Conservation (phyloP, 2,113 vertebrate species). For the Nansenia antarctica region DNA sequence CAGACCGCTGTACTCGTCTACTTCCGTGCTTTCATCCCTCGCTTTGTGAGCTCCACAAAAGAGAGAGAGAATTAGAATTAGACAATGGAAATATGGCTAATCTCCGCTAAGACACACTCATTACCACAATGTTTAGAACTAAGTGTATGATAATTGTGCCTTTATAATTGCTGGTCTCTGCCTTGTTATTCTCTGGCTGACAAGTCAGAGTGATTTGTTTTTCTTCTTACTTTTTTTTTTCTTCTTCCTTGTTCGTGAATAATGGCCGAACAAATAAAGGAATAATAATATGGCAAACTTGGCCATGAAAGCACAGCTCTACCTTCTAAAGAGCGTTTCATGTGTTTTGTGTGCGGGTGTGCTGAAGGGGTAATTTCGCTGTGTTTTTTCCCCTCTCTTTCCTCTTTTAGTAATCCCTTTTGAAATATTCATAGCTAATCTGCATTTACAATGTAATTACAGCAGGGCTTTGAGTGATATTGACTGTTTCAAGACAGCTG, state of each 20-base stretch:
- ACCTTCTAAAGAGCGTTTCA: slow-evolving; percentile 71
- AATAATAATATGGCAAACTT: slow-evolving; percentile 78
- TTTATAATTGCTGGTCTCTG: slow-evolving; percentile 40
- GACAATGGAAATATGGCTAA: slow-evolving; percentile 77
- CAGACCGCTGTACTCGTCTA: slow-evolving; percentile 52
- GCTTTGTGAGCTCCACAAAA: slow-evolving; percentile 73
- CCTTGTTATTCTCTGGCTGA: slow-evolving; percentile 56
- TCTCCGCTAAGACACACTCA: slow-evolving; percentile 76
- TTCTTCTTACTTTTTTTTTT: slow-evolving; percentile 43
- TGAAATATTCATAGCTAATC: slow-evolving; percentile 78
- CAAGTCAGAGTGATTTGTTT: slow-evolving; percentile 68
- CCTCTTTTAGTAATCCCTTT: slow-evolving; percentile 73
- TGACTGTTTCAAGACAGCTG: slow-evolving; percentile 53
- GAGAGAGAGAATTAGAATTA: slow-evolving; percentile 69
- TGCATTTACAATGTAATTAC: slow-evolving; percentile 77
- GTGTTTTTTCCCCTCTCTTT: slow-evolving; percentile 57
- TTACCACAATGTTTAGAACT: slow-evolving; percentile 66
- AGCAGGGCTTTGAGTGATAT: slow-evolving; percentile 66
- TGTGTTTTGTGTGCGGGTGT: slow-evolving; percentile 66
- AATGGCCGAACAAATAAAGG: slow-evolving; percentile 73
- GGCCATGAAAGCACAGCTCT: slow-evolving; percentile 63
- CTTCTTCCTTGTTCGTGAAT: slow-evolving; percentile 53
- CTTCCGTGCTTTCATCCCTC: slow-evolving; percentile 68
- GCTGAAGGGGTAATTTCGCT: slow-evolving; percentile 57
- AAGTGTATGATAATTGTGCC: slow-evolving; percentile 70